Evolutionary conservation across 2,113 vertebrate genomes (phyloP), one percentile per base, ranked within the genome.

Genomic region (Lophura nycthemera): DNA sequence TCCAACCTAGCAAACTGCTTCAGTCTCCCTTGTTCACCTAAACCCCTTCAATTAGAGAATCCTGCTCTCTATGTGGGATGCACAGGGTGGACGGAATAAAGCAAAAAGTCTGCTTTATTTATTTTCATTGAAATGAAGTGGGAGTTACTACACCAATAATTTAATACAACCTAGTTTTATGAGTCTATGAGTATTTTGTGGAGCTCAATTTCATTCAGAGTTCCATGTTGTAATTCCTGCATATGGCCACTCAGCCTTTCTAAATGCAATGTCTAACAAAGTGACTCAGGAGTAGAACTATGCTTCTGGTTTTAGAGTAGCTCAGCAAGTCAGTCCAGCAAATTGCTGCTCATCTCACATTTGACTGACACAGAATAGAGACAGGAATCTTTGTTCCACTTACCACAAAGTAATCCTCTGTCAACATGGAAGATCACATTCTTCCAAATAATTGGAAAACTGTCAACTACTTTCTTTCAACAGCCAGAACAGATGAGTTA

Each of bases 251-350:
- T n/a, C 7, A 64, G 8, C 10, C 15, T 57, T 73, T 78, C 54
- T 36, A 34, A 69, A 76, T 67, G 10, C 15, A 70, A 74, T 66
- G 42, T 21, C 48, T 29, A 75, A 7, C 36, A 4, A 56, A 79
- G 3, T 42, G 64, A 66, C n/a, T 63, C 36, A 20, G 47, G 10
- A 65, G 11, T 63, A 87, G 72, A 56, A 4, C 6, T 7, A 66
- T 0, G 0, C 18, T 73, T 66, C 30, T 70, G 67, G n/a, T 78
- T 30, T 90, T 78, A 57, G 11, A 73, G 29, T 3, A 0, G 43
- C 70, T 60, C 72, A 74, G 40, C 20, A 79, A 34, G 5, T 36
- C 70, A 65, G 50, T 42, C 38, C 50, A 84, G 15, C 8, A 4
- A 56, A 76, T 0, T 82, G 27, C 6, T 83, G 54, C 30, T 63